Evolutionary conservation across 2,888 invertebrate species (phyloP), one percentile per base, ranked within the genome.

Genomic region (Erebia epiphron): DNA sequence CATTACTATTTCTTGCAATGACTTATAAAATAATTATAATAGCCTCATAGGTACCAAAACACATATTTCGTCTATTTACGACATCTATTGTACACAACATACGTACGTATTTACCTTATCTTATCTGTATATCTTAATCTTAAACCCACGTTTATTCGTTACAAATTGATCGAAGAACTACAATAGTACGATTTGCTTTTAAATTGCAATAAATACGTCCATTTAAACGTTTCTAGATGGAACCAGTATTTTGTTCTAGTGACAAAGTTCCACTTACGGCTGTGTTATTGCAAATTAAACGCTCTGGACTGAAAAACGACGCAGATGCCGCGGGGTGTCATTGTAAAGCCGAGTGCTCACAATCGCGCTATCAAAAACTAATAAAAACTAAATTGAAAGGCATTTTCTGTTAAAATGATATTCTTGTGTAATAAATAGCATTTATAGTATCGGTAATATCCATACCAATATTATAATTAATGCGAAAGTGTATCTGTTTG

Each of bases 251-350:
- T 80, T 80, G 65, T 70, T 72, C 63, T 83, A 80, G 80, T 77
- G 73, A 73, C 67, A 58, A 67, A 71, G 71, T 71, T 71, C 76
- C 80, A 80, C 80, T 79, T 71, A 83, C 83, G 83, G 82, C 82
- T 81, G 83, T 78, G 80, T 77, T 81, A 82, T 81, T 78, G 82
- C 83, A 82, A 83, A 83, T 84, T 83, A 83, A 82, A 83, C 78
- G 83, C 79, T 80, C 8, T 1, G 35, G 50, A 64, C 16, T 64
- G 64, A 54, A 64, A 54, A 54, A 54, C 64, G 64, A 54, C 52
- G 16, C 18, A 54, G 8, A 21, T 46, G 56, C 66, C 21, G 56
- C 43, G 54, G 56, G 66, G 56, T 21, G 66, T 14, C 43, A 10
- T 5, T 52, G 9, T 57, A 66, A 66, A 14, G 65, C 52, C 1